Evolutionary conservation across 2,113 vertebrate genomes (phyloP).

Genomic region (Lethenteron reissneri): DNA sequence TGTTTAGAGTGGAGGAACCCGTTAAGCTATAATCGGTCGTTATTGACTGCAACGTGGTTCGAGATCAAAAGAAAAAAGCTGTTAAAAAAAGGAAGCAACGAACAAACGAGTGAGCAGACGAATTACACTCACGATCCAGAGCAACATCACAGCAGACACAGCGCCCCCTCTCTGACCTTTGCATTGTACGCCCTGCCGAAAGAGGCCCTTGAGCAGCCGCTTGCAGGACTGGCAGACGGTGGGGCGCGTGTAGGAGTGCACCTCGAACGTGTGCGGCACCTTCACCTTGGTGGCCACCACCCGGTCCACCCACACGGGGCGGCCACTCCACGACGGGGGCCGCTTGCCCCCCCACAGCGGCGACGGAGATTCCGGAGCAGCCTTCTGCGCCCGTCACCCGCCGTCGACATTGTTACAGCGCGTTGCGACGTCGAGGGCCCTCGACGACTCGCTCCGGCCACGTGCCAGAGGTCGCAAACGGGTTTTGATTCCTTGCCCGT

Average conservation of each 20-base stretch:
- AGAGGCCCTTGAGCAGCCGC: slow-evolving; percentile 51
- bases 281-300: slow-evolving; percentile 60
- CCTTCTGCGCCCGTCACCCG: too few species aligned
- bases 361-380: too few species aligned
- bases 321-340: slow-evolving; percentile 29
- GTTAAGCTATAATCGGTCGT: neutral
- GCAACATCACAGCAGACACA: too few species aligned
- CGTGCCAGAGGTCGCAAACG: too few species aligned
- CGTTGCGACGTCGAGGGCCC: too few species aligned
- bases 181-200: slow-evolving; percentile 63
- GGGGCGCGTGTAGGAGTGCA: slow-evolving; percentile 60
- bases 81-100: too few species aligned
- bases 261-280: slow-evolving; percentile 59
- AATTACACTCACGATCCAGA: too few species aligned
- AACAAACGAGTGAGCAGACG: neutral
- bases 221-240: slow-evolving; percentile 73
- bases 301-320: slow-evolving; percentile 59
- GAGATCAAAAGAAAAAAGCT: too few species aligned
- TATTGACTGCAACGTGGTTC: neutral
- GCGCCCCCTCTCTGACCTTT: slow-evolving; percentile 29
- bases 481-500: too few species aligned
- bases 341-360: neutral
- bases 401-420: too few species aligned
- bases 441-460: too few species aligned
- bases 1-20: neutral